These are phyloP conservation scores for Crematogaster levior DNA, from an alignment of 2,888 invertebrate genomes.

Conservation along the genomic window DNA sequence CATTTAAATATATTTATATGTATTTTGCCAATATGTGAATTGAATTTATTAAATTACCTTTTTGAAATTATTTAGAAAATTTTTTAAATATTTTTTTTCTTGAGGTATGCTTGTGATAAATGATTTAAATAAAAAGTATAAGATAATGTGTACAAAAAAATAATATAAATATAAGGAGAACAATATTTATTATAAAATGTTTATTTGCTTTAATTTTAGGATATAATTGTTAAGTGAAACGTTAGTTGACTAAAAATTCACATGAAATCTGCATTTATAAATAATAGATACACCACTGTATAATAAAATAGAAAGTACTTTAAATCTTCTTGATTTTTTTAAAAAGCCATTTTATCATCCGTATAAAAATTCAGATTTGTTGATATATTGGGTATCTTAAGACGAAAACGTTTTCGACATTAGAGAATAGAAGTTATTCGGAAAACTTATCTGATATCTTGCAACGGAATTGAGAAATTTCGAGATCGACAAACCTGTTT, in stretches of 20 bases:
- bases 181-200: neutral
- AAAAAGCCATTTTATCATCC: neutral
- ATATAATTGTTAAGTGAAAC: too few species aligned
- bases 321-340: neutral
- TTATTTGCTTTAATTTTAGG: neutral
- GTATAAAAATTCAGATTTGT: neutral
- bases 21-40: neutral
- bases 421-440: conserved; percentile 28
- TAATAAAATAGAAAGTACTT: neutral
- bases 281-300: neutral
- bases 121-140: neutral
- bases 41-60: neutral
- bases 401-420: neutral
- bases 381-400: neutral
- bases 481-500: conserved; percentile 37
- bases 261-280: neutral
- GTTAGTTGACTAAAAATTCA: too few species aligned
- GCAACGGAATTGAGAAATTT: conserved; percentile 15
- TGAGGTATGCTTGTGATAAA: neutral
- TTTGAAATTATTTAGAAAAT: neutral
- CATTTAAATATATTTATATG: too few species aligned
- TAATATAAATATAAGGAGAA: neutral
- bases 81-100: neutral
- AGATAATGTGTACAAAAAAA: neutral
- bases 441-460: conserved; percentile 14